phyloP scores from a whole-genome alignment of 2,113 vertebrate species.

The Sceloporus tristichus region DNA sequence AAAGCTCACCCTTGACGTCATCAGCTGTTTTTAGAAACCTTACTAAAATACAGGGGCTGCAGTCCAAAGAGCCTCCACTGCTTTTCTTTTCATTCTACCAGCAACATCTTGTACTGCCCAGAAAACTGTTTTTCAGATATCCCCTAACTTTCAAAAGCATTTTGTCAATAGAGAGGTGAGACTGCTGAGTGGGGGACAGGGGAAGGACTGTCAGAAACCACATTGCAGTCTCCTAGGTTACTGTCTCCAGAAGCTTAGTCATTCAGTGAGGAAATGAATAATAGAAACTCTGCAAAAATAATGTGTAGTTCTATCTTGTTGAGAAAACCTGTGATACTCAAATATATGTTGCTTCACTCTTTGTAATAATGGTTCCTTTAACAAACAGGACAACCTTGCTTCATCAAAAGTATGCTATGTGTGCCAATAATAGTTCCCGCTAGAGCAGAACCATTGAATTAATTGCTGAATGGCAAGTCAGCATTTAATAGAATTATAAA shows the following conservation, averaged over 20 bases:
- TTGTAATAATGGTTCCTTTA: slow-evolving; percentile 69
- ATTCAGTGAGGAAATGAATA: slow-evolving; percentile 66
- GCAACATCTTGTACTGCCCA: neutral
- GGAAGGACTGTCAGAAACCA: neutral
- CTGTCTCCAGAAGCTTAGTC: slow-evolving; percentile 11
- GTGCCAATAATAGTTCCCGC: neutral
- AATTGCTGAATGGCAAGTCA: too few species aligned
- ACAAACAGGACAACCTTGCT: slow-evolving; percentile 1
- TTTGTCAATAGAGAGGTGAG: neutral
- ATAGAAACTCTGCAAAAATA: slow-evolving; percentile 47
- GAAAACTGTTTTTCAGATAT: neutral
- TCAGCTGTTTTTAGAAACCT: slow-evolving; percentile 46
- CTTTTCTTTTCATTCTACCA: neutral
- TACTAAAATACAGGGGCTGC: slow-evolving; percentile 46
- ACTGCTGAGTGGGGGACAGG: neutral
- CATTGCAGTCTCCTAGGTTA: neutral
- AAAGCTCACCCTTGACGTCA: slow-evolving; percentile 50
- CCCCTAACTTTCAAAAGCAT: neutral
- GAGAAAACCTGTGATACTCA: slow-evolving; percentile 61
- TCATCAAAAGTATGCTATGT: slow-evolving; percentile 39
- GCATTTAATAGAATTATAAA: neutral
- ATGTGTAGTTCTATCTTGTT: slow-evolving; percentile 58
- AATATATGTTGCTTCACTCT: slow-evolving; percentile 71
- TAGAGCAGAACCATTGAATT: too few species aligned
- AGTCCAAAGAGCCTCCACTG: neutral